Evolutionary conservation across 2,888 invertebrate genomes (phyloP).

Genomic region (Tipula vernalis): DNA sequence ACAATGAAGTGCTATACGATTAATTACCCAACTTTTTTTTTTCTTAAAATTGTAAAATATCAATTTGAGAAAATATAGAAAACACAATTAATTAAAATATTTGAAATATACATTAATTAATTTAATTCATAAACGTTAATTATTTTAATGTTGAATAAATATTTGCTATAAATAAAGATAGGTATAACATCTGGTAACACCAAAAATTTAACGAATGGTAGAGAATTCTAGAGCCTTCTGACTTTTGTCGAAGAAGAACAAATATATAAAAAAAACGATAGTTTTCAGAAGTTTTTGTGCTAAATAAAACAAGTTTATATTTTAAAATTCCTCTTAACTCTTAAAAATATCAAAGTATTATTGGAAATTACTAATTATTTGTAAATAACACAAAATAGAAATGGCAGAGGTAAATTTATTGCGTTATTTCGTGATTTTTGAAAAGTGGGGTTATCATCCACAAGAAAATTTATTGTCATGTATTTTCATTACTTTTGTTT

Average conservation of each 20-base stretch:
- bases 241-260: not conserved
- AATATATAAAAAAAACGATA: not conserved
- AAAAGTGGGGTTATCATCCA: conserved; percentile 7
- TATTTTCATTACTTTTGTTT: not conserved
- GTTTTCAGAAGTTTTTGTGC: not conserved
- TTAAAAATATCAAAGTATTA: not conserved
- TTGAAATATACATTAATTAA: too few relatives aligned
- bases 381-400: not conserved
- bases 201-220: not conserved
- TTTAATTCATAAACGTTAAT: too few relatives aligned
- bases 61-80: too few relatives aligned
- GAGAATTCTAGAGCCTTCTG: not conserved
- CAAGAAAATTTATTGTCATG: not conserved
- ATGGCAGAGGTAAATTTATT: conserved; percentile 5
- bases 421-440: not conserved
- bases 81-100: too few relatives aligned
- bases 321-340: not conserved
- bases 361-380: not conserved
- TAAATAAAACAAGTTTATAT: not conserved
- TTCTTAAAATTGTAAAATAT: too few relatives aligned
- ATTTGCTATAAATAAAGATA: not conserved
- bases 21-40: not conserved
- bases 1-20: not conserved
- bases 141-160: not conserved
- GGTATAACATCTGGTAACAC: not conserved